Conservation (phyloP, 2,888 invertebrate species). For the Tenthredo mesomela region DNA sequence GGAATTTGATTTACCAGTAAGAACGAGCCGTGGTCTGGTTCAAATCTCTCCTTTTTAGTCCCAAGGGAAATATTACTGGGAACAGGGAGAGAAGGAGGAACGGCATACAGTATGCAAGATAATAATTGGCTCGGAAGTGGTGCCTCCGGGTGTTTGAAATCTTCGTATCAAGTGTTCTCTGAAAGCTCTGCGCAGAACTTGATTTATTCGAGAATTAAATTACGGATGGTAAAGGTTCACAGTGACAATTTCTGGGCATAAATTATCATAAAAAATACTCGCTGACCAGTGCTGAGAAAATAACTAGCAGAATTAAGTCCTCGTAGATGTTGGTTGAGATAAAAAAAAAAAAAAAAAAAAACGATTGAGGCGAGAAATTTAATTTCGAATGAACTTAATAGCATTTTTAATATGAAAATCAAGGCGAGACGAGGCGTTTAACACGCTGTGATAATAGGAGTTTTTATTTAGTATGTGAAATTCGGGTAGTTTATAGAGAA, state of each 20-base stretch:
- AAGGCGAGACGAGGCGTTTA: neutral
- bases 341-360: neutral
- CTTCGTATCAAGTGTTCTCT: neutral
- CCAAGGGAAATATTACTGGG: conserved; percentile 21
- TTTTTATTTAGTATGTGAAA: neutral
- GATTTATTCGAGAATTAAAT: neutral
- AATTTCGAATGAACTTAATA: conserved; percentile 33
- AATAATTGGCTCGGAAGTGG: conserved; percentile 36
- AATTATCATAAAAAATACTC: neutral
- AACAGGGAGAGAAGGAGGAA: conserved; percentile 12
- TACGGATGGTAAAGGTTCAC: neutral
- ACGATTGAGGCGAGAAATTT: conserved; percentile 1
- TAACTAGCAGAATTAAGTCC: neutral
- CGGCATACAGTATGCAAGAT: conserved; percentile 2
- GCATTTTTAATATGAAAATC: conserved; percentile 33
- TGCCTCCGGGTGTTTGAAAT: neutral
- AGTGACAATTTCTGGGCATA: neutral
- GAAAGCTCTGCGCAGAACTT: neutral
- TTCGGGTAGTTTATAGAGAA: neutral
- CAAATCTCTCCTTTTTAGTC: conserved; percentile 1
- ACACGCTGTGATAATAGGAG: conserved; percentile 23
- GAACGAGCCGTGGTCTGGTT: neutral
- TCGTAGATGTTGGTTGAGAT: neutral
- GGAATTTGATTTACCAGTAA: neutral
- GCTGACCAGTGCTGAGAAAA: neutral